A percentile compares a stretch with the other conserved stretches of the same genome.
Conservation (phyloP, 2,113 vertebrate species). For the Chrysemys picta region DNA sequence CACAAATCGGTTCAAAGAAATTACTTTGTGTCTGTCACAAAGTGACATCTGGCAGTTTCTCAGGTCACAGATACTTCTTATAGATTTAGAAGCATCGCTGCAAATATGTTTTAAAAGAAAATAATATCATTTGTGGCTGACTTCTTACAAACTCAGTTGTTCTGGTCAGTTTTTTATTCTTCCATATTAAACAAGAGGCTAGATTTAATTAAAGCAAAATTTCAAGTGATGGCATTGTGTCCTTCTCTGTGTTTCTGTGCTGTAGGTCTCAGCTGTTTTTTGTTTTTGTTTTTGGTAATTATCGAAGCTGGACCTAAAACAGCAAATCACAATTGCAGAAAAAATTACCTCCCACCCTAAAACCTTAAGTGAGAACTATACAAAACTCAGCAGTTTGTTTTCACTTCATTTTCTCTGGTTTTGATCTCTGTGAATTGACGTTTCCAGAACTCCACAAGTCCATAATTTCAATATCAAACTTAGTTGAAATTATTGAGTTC, state of each 20-base stretch:
- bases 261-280: not conserved
- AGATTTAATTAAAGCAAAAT: not conserved
- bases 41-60: not conserved
- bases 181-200: not conserved
- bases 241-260: not conserved
- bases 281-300: not conserved
- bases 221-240: not conserved
- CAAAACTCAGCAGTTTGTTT: not conserved
- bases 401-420: not conserved
- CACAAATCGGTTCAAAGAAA: not conserved
- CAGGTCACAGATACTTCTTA: not conserved
- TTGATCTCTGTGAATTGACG: not conserved
- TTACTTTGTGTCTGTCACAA: not conserved
- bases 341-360: not conserved
- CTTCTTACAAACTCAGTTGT: not conserved
- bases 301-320: not conserved
- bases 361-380: not conserved
- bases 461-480: not conserved
- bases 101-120: not conserved
- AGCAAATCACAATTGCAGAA: not conserved
- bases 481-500: not conserved
- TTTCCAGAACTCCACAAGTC: not conserved
- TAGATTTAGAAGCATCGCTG: not conserved
- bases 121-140: not conserved
- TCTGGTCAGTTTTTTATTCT: not conserved